Evolutionary conservation across 1,140 invertebrate species (phyloP).

Genomic region (Condylostylus longicornis): DNA sequence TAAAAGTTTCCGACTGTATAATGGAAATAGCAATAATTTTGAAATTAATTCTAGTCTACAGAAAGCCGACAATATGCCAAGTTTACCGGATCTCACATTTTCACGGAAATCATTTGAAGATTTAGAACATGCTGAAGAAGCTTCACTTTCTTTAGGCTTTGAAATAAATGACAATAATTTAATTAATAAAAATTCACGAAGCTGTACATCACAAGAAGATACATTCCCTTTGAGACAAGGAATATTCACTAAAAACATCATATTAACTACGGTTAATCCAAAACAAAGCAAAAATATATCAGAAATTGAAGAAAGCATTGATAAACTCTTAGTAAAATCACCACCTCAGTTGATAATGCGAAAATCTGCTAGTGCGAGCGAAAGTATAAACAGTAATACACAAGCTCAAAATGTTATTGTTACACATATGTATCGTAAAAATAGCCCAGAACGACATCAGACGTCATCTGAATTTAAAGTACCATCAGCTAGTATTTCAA

Average conservation of each 20-base stretch:
- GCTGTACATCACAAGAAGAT: constrained; percentile 10
- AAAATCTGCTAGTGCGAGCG: constrained; percentile 14
- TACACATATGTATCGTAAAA: too few relatives aligned
- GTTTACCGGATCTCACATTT: constrained; percentile 25
- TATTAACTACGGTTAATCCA: constrained; percentile 1
- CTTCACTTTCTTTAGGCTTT: constrained; percentile 19
- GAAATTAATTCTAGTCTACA: constrained; percentile 1
- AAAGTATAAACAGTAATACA: too few relatives aligned
- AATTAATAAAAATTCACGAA: constrained; percentile 9
- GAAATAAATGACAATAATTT: constrained; percentile 28
- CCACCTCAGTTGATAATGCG: constrained; percentile 23
- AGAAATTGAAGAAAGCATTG: constrained; percentile 27
- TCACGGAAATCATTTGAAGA: constrained; percentile 16
- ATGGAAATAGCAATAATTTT: constrained; percentile 25
- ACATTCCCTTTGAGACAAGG: neutral
- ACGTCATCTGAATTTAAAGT: too few relatives aligned
- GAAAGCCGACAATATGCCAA: constrained; percentile 25
- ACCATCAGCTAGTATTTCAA: too few relatives aligned
- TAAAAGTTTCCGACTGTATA: constrained; percentile 45
- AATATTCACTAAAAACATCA: constrained; percentile 5
- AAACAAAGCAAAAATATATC: constrained; percentile 13
- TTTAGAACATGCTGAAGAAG: constrained; percentile 5
- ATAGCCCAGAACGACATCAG: too few relatives aligned
- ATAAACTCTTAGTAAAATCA: constrained; percentile 26
- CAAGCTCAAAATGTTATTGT: too few relatives aligned